Base-by-base conservation (phyloP, 2,113 vertebrate species). In the Numida meleagris region DNA sequence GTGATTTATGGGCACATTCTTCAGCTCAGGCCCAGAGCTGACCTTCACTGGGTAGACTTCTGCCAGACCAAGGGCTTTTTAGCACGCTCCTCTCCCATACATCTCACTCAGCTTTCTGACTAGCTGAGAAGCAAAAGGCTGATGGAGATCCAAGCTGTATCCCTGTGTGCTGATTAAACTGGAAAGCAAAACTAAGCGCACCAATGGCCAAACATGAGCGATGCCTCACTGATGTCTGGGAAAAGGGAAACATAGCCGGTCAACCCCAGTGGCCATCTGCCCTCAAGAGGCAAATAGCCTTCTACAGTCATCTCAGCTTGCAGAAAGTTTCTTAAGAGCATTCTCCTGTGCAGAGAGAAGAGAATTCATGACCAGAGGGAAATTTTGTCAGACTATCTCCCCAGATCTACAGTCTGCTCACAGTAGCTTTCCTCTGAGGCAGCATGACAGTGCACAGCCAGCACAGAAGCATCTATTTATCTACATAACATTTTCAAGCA, bases 191-290 rank as follows among this genome's bases (percentile, higher is more conserved):
- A 73, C 19, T 11, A 55, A 57, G 31, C 23, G n/a, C 0, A 1
- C 14, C 1, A 1, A 42, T 0, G 3, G 51, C 14, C 33, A 51
- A 48, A 68, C 36, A 53, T 0, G 0, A 89, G 66, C 31, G 36
- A 42, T 2, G 34, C 36, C 61, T 18, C 24, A 4, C 20, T 77
- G 53, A 21, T 5, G 13, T 31, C 5, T 55, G 82, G 43, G 43
- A 40, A 43, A 43, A 86, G 43, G 40, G 29, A 23, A 27, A 34
- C 31, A 9, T 0, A 40, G 34, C 14, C 53, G 63, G 14, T 34
- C 25, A 42, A 66, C 17, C 29, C 81, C 51, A 24, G 25, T 23
- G 72, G 15, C 4, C 0, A 91, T 29, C 48, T 9, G 7, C 34
- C 31, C 91, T 33, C 66, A n/a, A n/a, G 42, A 57, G 57, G 9